Percentiles rank a stretch among this genome's conserved stretches.
Evolutionary conservation across 2,888 invertebrate genomes (phyloP).

Genomic region (Drosophila longiperda): DNA sequence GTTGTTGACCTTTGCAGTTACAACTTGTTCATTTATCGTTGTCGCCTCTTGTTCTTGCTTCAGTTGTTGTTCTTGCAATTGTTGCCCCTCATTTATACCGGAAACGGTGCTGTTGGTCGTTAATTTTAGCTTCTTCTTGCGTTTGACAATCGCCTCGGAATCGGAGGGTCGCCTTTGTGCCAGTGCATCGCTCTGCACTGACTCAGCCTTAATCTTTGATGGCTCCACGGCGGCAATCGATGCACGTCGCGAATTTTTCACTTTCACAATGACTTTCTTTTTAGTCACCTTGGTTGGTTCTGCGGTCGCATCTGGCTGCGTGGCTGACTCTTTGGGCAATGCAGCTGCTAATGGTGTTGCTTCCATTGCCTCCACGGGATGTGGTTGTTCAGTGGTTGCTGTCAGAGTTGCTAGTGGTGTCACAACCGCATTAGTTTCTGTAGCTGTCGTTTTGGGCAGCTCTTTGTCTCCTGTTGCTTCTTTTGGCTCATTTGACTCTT

Average conservation of each 20-base stretch:
- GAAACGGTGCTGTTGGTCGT: slow-evolving; percentile 48
- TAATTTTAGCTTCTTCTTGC: slow-evolving; percentile 75
- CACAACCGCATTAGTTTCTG: neutral
- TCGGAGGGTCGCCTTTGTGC: slow-evolving; percentile 82
- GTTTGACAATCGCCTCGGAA: slow-evolving; percentile 81
- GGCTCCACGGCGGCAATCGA: slow-evolving; percentile 83
- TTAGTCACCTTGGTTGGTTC: slow-evolving; percentile 31
- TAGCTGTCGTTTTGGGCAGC: neutral
- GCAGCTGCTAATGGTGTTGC: slow-evolving; percentile 33
- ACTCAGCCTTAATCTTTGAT: slow-evolving; percentile 77
- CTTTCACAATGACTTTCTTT: slow-evolving; percentile 64
- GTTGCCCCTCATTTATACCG: slow-evolving; percentile 47
- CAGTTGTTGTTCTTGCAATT: slow-evolving; percentile 21
- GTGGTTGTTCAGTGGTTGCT: slow-evolving; percentile 8
- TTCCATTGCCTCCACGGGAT: slow-evolving; percentile 48
- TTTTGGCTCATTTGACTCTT: neutral
- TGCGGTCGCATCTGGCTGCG: slow-evolving; percentile 31
- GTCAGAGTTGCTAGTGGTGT: neutral
- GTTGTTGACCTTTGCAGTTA: slow-evolving; percentile 63
- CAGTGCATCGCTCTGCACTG: slow-evolving; percentile 56
- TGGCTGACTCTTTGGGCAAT: slow-evolving; percentile 49
- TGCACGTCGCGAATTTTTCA: slow-evolving; percentile 74
- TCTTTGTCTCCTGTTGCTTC: slow-evolving; percentile 3
- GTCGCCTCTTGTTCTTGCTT: slow-evolving; percentile 27
- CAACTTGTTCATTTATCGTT: slow-evolving; percentile 65